These are phyloP conservation scores for Lasioglossum baleicum DNA, from an alignment of 1,140 invertebrate species.

Conservation along the genomic window DNA sequence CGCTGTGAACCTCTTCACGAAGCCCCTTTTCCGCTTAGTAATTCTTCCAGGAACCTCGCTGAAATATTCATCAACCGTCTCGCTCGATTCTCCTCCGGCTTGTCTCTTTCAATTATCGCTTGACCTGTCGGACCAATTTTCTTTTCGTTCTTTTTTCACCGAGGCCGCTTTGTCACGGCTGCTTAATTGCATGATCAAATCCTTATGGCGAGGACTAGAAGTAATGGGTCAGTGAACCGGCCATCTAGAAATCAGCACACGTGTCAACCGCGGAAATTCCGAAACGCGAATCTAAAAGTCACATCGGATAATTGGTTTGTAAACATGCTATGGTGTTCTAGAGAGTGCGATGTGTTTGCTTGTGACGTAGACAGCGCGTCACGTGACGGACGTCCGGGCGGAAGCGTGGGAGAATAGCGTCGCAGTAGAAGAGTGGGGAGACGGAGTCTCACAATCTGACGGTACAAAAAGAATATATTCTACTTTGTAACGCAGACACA, in stretches of 20 bases:
- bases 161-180: not conserved
- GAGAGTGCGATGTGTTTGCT: too few relatives aligned
- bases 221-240: constrained; percentile 6
- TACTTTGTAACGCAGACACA: too few relatives aligned
- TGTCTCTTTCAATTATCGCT: constrained; percentile 36
- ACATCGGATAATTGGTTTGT: not conserved
- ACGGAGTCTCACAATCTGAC: too few relatives aligned
- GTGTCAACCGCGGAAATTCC: not conserved
- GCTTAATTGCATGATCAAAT: constrained; percentile 38
- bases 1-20: not conserved
- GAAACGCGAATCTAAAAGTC: not conserved
- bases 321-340: too few relatives aligned
- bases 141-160: too few relatives aligned
- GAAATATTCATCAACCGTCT: constrained; percentile 34
- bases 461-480: too few relatives aligned
- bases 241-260: constrained; percentile 6
- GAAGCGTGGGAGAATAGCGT: too few relatives aligned
- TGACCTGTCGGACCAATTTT: not conserved
- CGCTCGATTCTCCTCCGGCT: constrained; percentile 8
- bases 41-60: constrained; percentile 15
- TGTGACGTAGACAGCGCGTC: too few relatives aligned
- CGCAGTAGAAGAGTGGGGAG: too few relatives aligned
- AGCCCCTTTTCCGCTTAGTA: not conserved
- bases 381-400: too few relatives aligned
- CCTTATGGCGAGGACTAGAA: not conserved